phyloP scores from a whole-genome alignment of 2,888 invertebrate species.

The Phyto melanocephala region DNA sequence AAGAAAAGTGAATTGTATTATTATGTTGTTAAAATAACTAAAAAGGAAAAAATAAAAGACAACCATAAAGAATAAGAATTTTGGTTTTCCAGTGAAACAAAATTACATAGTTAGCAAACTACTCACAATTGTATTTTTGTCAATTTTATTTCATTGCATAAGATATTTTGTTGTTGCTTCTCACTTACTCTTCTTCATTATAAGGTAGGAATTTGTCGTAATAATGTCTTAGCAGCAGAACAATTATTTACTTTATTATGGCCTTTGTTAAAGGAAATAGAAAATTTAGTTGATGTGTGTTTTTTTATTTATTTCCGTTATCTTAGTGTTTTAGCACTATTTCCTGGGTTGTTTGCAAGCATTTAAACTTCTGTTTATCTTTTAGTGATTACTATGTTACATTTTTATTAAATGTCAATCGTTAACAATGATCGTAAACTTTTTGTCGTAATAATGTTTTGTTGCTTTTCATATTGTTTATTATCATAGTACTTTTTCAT shows the following conservation, averaged over 20 bases:
- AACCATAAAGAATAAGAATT: background rate
- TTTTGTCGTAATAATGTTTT: conserved; percentile 8
- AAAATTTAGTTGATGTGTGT: background rate
- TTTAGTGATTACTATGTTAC: background rate
- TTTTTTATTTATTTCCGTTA: conserved; percentile 1
- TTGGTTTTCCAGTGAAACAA: background rate
- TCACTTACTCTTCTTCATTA: background rate
- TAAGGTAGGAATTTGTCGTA: no score
- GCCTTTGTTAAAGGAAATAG: background rate
- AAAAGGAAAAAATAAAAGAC: background rate
- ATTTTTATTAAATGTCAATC: conserved; percentile 24
- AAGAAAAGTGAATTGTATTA: background rate
- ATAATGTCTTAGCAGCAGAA: background rate
- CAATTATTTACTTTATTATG: background rate
- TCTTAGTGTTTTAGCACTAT: background rate
- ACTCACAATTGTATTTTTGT: background rate
- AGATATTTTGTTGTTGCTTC: background rate
- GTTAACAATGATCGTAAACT: conserved; percentile 47
- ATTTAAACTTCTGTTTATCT: background rate
- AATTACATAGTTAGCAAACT: background rate
- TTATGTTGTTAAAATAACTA: background rate
- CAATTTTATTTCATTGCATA: background rate
- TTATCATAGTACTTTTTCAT: conserved; percentile 20
- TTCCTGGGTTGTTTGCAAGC: conserved; percentile 2
- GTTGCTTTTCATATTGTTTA: conserved; percentile 12